These are phyloP conservation scores for Semicossyphus pulcher DNA, from an alignment of 2,113 vertebrate species.

Conservation along the genomic window DNA sequence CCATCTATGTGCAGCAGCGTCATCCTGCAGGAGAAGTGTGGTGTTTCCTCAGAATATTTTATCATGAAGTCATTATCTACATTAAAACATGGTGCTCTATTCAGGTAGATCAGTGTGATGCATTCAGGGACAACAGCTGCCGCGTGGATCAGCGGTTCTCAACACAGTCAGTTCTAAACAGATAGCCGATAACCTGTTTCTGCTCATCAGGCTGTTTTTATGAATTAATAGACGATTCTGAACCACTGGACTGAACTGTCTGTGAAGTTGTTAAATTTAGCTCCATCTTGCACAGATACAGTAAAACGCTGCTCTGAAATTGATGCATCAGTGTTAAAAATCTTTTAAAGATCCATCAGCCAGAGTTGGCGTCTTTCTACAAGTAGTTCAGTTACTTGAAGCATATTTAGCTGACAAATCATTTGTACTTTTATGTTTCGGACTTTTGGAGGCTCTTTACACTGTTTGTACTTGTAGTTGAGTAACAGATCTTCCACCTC, in stretches of 20 bases:
- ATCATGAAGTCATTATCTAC: slow-evolving; percentile 18
- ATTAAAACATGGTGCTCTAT: slow-evolving; percentile 31
- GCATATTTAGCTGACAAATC: no score
- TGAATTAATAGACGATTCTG: not conserved
- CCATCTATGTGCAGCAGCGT: slow-evolving; percentile 34
- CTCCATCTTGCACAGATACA: no score
- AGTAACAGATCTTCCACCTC: not conserved
- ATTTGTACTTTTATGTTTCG: not conserved
- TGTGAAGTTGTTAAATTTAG: no score
- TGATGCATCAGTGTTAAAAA: slow-evolving; percentile 1
- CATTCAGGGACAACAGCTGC: slow-evolving; percentile 36
- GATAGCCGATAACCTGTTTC: not conserved
- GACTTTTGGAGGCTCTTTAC: not conserved
- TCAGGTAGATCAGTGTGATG: not conserved
- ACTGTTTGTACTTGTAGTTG: not conserved
- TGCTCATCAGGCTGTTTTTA: not conserved
- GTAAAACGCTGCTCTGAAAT: not conserved
- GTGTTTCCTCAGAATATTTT: not conserved
- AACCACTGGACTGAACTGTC: no score
- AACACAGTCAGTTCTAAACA: not conserved
- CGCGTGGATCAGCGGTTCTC: not conserved
- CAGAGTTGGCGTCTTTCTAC: no score
- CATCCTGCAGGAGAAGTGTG: slow-evolving; percentile 10
- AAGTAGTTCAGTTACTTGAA: no score
- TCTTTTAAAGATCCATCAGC: no score